A percentile compares a stretch with the other conserved stretches of the same genome.
phyloP scores from a whole-genome alignment of 1,140 invertebrate species.

The Berghia stephanieae region DNA sequence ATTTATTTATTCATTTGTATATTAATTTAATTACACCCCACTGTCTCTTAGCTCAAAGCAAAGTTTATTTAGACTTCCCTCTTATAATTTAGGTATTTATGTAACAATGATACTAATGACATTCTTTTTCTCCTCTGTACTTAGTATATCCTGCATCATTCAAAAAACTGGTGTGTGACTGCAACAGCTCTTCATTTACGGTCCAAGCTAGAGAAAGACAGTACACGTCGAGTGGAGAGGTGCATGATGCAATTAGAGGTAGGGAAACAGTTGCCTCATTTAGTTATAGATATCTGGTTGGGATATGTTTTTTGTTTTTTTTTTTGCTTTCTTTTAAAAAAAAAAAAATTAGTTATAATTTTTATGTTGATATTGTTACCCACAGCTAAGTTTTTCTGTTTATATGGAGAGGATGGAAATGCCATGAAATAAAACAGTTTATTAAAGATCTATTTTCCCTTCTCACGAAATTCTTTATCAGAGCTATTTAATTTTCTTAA shows the following conservation, averaged over 20 bases:
- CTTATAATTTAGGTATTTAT: too few relatives aligned
- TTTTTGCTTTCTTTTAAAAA: background rate
- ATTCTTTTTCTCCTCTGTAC: constrained; percentile 27
- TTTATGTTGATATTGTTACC: background rate
- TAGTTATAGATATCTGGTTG: background rate
- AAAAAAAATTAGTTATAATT: background rate
- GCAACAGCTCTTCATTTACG: constrained; percentile 77
- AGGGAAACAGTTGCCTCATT: background rate
- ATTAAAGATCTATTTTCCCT: background rate
- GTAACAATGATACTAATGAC: too few relatives aligned
- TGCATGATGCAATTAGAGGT: constrained; percentile 83
- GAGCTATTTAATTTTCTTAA: background rate
- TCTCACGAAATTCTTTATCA: background rate
- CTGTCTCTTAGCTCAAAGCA: too few relatives aligned
- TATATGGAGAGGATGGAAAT: too few relatives aligned
- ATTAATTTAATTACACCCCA: too few relatives aligned
- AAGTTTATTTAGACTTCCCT: too few relatives aligned
- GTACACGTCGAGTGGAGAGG: constrained; percentile 83
- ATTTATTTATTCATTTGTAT: too few relatives aligned
- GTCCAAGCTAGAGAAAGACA: constrained; percentile 79
- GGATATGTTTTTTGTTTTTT: background rate
- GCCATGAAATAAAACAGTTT: too few relatives aligned
- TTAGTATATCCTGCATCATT: constrained; percentile 50
- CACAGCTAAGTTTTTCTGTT: too few relatives aligned
- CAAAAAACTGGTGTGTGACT: constrained; percentile 73